Evolutionary conservation across 2,888 invertebrate genomes (phyloP).

Genomic region (Drosophila stalkeri): DNA sequence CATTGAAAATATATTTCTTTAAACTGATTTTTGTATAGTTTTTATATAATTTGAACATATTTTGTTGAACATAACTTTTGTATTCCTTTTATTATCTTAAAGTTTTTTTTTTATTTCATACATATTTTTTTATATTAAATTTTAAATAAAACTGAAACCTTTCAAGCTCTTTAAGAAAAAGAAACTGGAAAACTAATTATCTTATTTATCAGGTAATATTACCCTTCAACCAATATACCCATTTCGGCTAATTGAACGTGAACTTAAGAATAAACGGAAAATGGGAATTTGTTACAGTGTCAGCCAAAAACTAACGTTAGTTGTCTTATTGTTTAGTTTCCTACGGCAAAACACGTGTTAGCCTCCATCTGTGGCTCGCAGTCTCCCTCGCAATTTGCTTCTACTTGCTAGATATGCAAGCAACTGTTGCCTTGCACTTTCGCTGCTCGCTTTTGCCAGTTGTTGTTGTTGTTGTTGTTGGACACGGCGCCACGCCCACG

Average conservation of each 20-base stretch:
- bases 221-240: neutral
- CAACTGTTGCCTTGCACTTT: slow-evolving; percentile 23
- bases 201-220: too few relatives aligned
- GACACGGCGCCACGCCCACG: slow-evolving; percentile 14
- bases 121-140: too few relatives aligned
- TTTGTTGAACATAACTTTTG: too few relatives aligned
- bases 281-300: slow-evolving; percentile 40
- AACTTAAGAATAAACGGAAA: slow-evolving; percentile 30
- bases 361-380: slow-evolving; percentile 2
- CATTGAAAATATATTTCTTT: too few relatives aligned
- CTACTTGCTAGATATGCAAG: slow-evolving; percentile 30
- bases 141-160: too few relatives aligned
- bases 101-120: too few relatives aligned
- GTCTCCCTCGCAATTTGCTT: slow-evolving; percentile 19
- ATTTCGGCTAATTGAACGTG: neutral
- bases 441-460: slow-evolving; percentile 9
- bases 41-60: too few relatives aligned
- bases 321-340: slow-evolving; percentile 34
- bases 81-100: too few relatives aligned
- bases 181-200: too few relatives aligned
- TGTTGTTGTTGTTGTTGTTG: slow-evolving; percentile 12
- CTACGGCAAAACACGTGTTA: slow-evolving; percentile 35
- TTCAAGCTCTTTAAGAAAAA: too few relatives aligned
- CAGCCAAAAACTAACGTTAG: slow-evolving; percentile 39
- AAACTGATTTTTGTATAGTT: too few relatives aligned